Evolutionary conservation across 53 echinoderm and acorn worm genomes (phyloP).

Genomic region (Antedon mediterranea): DNA sequence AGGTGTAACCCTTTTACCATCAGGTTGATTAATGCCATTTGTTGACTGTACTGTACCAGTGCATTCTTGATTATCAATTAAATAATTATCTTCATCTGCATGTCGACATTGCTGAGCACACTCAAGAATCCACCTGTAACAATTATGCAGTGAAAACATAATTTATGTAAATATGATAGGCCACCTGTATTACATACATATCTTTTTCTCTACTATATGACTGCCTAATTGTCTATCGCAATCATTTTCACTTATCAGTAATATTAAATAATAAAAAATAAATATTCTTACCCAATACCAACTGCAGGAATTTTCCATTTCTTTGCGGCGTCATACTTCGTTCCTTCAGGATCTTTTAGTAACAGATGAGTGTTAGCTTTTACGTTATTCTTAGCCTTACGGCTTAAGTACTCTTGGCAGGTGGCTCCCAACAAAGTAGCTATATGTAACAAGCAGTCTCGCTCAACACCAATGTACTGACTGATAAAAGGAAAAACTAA

Average conservation of each 20-base stretch:
- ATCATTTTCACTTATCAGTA: too few species aligned
- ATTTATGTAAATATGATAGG: too few species aligned
- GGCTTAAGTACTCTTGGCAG: slow-evolving; percentile 89
- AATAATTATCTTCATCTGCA: slow-evolving; percentile 49
- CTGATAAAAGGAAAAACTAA: slow-evolving; percentile 16
- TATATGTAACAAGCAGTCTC: slow-evolving; percentile 62
- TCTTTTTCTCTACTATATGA: too few species aligned
- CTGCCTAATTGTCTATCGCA: too few species aligned
- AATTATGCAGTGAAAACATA: not conserved
- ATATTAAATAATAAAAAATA: not conserved
- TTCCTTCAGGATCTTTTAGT: slow-evolving; percentile 49
- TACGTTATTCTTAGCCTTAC: slow-evolving; percentile 38
- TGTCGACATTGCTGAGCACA: slow-evolving; percentile 41
- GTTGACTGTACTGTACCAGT: not conserved
- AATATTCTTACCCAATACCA: slow-evolving; percentile 52
- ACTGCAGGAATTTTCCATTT: slow-evolving; percentile 91
- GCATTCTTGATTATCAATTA: slow-evolving; percentile 21
- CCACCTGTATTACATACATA: too few species aligned
- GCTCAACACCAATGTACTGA: slow-evolving; percentile 67
- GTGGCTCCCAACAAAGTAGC: slow-evolving; percentile 64
- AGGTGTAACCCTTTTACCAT: not conserved
- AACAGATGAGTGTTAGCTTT: slow-evolving; percentile 86
- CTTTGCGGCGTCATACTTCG: slow-evolving; percentile 85
- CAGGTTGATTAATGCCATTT: not conserved
- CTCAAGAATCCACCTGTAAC: slow-evolving; percentile 72